phyloP scores from a whole-genome alignment of 53 echinoderm and acorn worm species.

The Echinarachnius parma region DNA sequence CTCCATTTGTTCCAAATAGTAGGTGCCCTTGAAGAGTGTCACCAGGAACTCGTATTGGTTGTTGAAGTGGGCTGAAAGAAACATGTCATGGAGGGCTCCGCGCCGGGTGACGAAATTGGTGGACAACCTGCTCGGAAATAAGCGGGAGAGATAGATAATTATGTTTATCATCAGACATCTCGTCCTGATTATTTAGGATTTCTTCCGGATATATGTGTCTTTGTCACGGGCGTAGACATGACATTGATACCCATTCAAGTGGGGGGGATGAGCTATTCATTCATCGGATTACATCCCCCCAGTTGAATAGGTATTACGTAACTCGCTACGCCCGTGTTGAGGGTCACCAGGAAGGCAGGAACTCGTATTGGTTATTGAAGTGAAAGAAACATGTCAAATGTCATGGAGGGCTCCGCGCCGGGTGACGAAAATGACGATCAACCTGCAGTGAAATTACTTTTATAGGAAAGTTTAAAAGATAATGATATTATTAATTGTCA shows the following conservation, averaged over 20 bases:
- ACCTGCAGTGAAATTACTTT: not conserved
- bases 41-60: slow-evolving; percentile 1
- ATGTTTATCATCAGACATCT: no score
- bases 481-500: no score
- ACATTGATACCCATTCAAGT: no score
- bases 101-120: slow-evolving; percentile 22
- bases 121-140: slow-evolving; percentile 1
- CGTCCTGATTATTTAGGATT: no score
- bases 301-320: no score
- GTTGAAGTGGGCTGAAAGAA: slow-evolving; percentile 11
- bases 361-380: not conserved
- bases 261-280: no score
- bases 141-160: no score
- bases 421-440: slow-evolving; percentile 17
- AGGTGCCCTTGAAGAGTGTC: slow-evolving; percentile 23
- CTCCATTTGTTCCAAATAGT: slow-evolving; percentile 25
- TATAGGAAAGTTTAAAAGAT: no score
- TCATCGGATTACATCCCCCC: no score
- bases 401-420: slow-evolving; percentile 28
- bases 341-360: slow-evolving; percentile 3
- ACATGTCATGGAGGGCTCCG: slow-evolving; percentile 24
- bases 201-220: no score
- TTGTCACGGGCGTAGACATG: no score
- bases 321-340: slow-evolving; percentile 10
- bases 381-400: slow-evolving; percentile 21